Evolutionary conservation across 2,888 invertebrate species (phyloP).

Genomic region (Odontomyia ornata): DNA sequence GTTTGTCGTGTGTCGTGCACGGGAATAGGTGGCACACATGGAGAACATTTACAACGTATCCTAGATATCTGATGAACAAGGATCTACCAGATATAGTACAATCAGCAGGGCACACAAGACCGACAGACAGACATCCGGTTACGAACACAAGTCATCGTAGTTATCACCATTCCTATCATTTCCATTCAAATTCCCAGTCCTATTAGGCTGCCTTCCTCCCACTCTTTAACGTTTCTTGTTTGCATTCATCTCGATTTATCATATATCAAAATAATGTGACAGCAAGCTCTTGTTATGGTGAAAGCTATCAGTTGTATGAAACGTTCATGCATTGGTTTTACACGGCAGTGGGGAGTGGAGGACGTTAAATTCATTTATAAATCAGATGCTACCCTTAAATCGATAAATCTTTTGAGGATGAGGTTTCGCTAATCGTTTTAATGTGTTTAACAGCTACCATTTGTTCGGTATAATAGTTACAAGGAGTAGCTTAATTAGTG

Average conservation of each 20-base stretch:
- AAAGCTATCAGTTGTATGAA: slow-evolving; percentile 2
- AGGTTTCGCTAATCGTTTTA: too few relatives aligned
- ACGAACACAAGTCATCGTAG: too few relatives aligned
- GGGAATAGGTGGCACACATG: neutral
- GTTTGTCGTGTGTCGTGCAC: slow-evolving; percentile 4
- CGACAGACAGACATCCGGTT: slow-evolving; percentile 17
- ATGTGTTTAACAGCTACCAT: too few relatives aligned
- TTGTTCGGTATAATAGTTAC: too few relatives aligned
- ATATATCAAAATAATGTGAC: slow-evolving; percentile 26
- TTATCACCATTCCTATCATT: slow-evolving; percentile 23
- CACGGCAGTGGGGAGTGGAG: too few relatives aligned
- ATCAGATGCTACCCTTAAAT: neutral
- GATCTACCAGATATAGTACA: neutral
- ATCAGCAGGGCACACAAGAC: neutral
- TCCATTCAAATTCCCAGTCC: neutral
- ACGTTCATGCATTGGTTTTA: too few relatives aligned
- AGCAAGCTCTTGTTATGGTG: slow-evolving; percentile 12
- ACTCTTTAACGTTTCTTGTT: neutral
- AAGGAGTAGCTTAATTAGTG: too few relatives aligned
- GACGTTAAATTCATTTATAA: slow-evolving; percentile 4
- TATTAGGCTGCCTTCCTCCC: neutral
- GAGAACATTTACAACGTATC: neutral
- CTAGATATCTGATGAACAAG: neutral
- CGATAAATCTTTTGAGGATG: neutral
- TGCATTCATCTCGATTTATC: slow-evolving; percentile 27